These are phyloP conservation scores for Colius striatus DNA, from an alignment of 2,113 vertebrate genomes.

Conservation along the genomic window DNA sequence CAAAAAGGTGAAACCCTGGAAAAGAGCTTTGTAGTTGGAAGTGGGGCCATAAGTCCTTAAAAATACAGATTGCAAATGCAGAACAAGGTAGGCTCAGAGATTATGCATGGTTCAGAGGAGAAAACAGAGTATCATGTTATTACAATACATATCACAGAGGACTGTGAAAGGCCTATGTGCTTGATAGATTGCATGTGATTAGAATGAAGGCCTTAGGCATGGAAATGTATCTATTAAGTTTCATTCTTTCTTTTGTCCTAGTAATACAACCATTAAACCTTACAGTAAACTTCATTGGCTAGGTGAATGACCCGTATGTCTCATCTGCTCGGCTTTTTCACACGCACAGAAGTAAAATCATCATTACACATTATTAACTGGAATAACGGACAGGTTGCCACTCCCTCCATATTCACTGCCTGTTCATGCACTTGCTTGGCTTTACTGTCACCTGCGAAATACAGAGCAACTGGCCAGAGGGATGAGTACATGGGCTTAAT, in stretches of 20 bases:
- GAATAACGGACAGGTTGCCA: neutral
- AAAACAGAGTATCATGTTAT: constrained; percentile 22
- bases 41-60: neutral
- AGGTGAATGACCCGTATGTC: neutral
- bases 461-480: neutral
- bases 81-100: neutral
- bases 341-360: neutral
- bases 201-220: neutral
- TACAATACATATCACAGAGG: neutral
- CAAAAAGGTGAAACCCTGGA: neutral
- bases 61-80: neutral
- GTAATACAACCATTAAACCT: constrained; percentile 31
- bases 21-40: constrained; percentile 37
- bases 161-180: constrained; percentile 15
- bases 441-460: neutral
- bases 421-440: neutral
- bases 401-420: neutral
- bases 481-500: neutral
- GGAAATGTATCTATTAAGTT: constrained; percentile 24
- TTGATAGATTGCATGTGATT: constrained; percentile 18
- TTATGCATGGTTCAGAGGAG: neutral
- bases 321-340: neutral
- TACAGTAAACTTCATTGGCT: constrained; percentile 51
- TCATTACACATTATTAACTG: neutral
- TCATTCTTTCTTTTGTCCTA: neutral